Percentiles rank a stretch among this genome's conserved stretches.
phyloP scores from a whole-genome alignment of 2,888 invertebrate genomes.

The Bombylius discolor region DNA sequence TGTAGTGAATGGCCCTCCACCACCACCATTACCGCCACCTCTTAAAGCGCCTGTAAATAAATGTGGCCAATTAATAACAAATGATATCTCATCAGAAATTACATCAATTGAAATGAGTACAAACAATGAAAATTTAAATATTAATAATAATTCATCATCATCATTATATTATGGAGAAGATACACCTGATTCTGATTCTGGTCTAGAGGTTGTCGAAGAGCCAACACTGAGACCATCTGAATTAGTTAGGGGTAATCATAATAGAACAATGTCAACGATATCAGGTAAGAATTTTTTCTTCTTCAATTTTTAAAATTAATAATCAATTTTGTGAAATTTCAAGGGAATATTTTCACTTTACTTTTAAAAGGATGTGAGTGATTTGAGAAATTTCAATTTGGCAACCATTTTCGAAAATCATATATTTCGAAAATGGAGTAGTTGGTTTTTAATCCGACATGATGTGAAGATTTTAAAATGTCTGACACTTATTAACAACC shows the following conservation, averaged over 20 bases:
- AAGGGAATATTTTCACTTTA: too few species aligned
- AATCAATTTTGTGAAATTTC: too few species aligned
- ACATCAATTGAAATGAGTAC: conserved; percentile 10
- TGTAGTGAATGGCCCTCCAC: conserved; percentile 45
- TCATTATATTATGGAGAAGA: conserved; percentile 6
- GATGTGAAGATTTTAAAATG: too few species aligned
- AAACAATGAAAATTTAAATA: conserved; percentile 14
- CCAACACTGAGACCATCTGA: conserved; percentile 55
- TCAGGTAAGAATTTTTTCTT: conserved; percentile 30
- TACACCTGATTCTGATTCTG: conserved; percentile 32
- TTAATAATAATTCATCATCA: conserved; percentile 13
- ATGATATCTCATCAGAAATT: background rate
- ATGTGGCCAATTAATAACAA: background rate
- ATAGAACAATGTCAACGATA: conserved; percentile 43
- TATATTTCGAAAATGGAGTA: too few species aligned
- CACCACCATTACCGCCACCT: conserved; percentile 55
- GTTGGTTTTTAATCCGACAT: too few species aligned
- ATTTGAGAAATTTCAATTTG: too few species aligned
- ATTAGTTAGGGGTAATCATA: conserved; percentile 44
- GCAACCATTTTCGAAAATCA: too few species aligned
- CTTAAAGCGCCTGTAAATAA: conserved; percentile 32
- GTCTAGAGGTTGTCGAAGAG: conserved; percentile 50
- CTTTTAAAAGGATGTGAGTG: too few species aligned
- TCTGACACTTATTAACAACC: too few species aligned
- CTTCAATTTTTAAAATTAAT: too few species aligned